Evolutionary conservation across 2,113 vertebrate species (phyloP), one percentile per base, ranked within the genome.

Genomic region (Chunga burmeisteri): DNA sequence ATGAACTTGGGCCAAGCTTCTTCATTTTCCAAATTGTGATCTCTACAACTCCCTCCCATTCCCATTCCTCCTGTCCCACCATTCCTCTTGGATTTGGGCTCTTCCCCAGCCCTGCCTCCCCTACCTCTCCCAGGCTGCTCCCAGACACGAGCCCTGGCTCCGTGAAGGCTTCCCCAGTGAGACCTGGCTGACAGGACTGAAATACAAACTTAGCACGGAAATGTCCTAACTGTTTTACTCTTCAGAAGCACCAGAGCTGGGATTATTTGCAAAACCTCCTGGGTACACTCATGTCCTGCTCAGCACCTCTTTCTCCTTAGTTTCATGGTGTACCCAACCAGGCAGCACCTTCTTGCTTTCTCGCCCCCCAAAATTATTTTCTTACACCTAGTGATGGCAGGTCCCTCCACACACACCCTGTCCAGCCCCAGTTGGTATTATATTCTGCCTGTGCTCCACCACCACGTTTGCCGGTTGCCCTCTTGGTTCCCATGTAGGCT

Each of bases 311-410:
- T 66, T 68, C 25, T 88, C 44, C 32, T 13, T 7, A 26, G 6
- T 23, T 46, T 56, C 5, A 0, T 4, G 5, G 19, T 34, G 10
- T 7, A 49, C 19, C 30, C 9, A 2, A 23, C 2, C 0, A 1
- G 19, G 44, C 25, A 75, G 17, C 0, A 0, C 7, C 34, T 75
- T 89, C 36, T 40, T 72, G 26, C 23, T 71, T 36, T 29, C 29
- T 40, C 13, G 2, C 5, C 5, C 17, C 40, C 7, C 0, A 6
- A 46, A 59, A 23, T 11, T 0, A 2, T 32, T 70, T 66, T 47
- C 36, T 17, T 62, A 1, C 17, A 12, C 23, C 9, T 40, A 21
- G 7, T 2, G 8, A 50, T 38, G 16, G 6, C 7, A n/a, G 81
- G 8, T 29, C n/a, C 32, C n/a, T 66, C 32, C 47, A 66, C 10